These are phyloP conservation scores for Falco novaeseelandiae DNA, from an alignment of 2,797 vertebrate genomes.

Conservation along the genomic window DNA sequence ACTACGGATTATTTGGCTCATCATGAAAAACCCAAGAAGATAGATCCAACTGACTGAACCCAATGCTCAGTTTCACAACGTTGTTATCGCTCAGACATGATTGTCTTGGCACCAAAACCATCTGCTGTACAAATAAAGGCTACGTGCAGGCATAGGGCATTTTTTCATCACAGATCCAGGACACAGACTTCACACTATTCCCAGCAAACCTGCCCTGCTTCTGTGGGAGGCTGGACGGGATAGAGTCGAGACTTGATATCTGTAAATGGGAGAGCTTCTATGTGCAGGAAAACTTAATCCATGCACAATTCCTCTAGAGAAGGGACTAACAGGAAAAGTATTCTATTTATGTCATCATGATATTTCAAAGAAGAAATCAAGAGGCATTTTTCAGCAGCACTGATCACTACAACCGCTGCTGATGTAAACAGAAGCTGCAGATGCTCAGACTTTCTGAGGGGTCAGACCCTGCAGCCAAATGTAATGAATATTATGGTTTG, in stretches of 20 bases:
- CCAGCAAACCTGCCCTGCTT: background rate
- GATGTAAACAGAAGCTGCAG: slow-evolving; percentile 1
- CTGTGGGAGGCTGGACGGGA: background rate
- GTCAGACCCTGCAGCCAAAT: background rate
- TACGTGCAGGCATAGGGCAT: background rate
- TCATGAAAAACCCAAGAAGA: background rate
- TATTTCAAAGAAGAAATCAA: background rate
- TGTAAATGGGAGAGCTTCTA: background rate
- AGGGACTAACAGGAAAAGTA: background rate
- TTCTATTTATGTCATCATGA: background rate
- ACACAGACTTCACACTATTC: background rate
- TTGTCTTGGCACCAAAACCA: background rate
- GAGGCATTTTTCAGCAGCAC: background rate
- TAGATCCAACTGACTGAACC: background rate
- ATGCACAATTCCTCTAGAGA: background rate
- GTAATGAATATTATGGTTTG: background rate
- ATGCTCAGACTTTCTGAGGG: background rate
- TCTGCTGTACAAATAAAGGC: background rate
- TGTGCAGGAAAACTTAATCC: background rate
- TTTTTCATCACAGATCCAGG: background rate
- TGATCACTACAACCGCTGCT: background rate
- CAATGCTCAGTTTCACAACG: background rate
- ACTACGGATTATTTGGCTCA: background rate
- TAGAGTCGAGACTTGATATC: background rate
- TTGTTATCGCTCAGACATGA: background rate